phyloP scores from a whole-genome alignment of 2,113 vertebrate genomes.

The Panthera uncia region DNA sequence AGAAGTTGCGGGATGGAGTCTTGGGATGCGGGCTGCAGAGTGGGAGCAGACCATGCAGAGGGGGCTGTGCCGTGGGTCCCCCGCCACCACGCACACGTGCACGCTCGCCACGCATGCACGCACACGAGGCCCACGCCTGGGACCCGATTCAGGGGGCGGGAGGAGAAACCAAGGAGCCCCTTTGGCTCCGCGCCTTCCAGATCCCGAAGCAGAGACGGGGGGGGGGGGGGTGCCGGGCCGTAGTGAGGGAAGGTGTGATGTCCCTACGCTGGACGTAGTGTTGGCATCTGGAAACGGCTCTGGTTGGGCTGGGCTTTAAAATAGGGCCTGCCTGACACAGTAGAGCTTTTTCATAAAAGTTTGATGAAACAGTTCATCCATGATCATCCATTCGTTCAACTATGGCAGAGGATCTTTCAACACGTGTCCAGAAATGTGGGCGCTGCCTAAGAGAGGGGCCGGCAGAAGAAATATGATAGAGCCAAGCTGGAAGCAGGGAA shows the following conservation, averaged over 20 bases:
- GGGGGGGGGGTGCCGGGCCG: rapidly evolving
- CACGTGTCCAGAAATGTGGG: not conserved
- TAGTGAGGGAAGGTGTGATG: rapidly evolving
- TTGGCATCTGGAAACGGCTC: not conserved
- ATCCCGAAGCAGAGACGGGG: not conserved
- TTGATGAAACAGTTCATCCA: not conserved
- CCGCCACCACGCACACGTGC: too few relatives aligned
- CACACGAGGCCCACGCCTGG: not conserved
- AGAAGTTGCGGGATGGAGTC: not conserved
- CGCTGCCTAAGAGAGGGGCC: not conserved
- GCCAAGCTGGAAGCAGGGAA: not conserved
- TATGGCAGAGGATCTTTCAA: not conserved
- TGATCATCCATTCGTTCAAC: not conserved
- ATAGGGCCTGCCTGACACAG: not conserved
- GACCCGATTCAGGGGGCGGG: not conserved
- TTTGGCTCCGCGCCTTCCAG: not conserved
- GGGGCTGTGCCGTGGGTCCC: not conserved
- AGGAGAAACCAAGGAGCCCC: not conserved
- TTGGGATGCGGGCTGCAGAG: too few relatives aligned
- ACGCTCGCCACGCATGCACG: rapidly evolving
- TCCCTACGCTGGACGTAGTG: not conserved
- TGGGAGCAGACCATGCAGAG: too few relatives aligned
- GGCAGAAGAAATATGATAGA: not conserved
- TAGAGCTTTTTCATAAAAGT: not conserved
- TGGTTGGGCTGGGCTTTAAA: not conserved